Conservation (phyloP, 2,888 invertebrate genomes). For the Oeneis ivallda region DNA sequence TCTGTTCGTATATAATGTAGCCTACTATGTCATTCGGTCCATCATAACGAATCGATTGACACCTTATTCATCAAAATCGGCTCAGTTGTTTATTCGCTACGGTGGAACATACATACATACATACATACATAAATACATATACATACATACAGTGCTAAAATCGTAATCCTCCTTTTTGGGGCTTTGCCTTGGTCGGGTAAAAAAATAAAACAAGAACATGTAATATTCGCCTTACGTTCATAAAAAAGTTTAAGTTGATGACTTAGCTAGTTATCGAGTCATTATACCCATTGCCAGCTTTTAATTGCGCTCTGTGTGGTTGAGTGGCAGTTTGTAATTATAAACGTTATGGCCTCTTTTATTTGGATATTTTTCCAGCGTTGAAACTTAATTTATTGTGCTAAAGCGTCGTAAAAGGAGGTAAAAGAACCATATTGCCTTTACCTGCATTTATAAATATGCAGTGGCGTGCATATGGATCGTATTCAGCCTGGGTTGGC, state of each 20-base stretch:
- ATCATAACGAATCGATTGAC: too few relatives aligned
- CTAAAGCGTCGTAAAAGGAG: constrained; percentile 18
- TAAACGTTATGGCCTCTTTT: constrained; percentile 22
- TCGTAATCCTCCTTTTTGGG: too few relatives aligned
- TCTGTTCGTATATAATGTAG: too few relatives aligned
- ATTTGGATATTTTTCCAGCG: constrained; percentile 16
- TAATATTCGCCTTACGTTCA: constrained; percentile 5
- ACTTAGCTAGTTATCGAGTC: constrained; percentile 24
- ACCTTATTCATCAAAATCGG: too few relatives aligned
- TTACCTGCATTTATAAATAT: constrained; percentile 6
- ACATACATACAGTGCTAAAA: too few relatives aligned
- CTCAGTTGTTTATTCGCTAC: too few relatives aligned
- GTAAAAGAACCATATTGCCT: constrained; percentile 8
- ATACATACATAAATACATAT: too few relatives aligned
- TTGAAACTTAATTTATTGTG: constrained; percentile 15
- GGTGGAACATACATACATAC: too few relatives aligned
- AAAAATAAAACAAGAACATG: neutral
- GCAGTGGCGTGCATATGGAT: constrained; percentile 16
- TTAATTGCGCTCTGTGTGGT: constrained; percentile 28
- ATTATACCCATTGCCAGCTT: constrained; percentile 26
- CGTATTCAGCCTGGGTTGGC: neutral
- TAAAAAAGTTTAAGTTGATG: constrained; percentile 12
- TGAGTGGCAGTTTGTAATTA: constrained; percentile 30
- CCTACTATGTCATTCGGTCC: too few relatives aligned
- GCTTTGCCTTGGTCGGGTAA: too few relatives aligned